Evolutionary conservation across 2,888 invertebrate species (phyloP).

Genomic region (Litoditis marina): DNA sequence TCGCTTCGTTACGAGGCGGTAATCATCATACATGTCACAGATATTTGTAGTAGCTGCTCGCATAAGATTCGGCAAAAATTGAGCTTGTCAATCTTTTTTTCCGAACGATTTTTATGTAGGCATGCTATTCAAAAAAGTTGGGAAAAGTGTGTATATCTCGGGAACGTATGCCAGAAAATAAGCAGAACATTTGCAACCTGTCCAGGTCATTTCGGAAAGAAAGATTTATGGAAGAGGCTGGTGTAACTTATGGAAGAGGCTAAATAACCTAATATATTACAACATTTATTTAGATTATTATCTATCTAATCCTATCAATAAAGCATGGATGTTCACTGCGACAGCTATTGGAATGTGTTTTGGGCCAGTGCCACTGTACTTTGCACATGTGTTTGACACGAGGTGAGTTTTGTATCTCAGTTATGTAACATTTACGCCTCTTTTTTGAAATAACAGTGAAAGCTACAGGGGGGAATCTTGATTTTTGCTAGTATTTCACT

Average conservation of each 20-base stretch:
- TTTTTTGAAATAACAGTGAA: too few species aligned
- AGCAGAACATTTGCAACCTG: too few species aligned
- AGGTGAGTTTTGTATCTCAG: conserved; percentile 1
- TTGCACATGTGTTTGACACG: conserved; percentile 15
- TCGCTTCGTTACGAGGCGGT: too few species aligned
- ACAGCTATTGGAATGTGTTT: conserved; percentile 40
- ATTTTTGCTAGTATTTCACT: neutral
- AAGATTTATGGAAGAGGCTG: too few species aligned
- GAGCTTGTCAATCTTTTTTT: too few species aligned
- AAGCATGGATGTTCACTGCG: conserved; percentile 43
- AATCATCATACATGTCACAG: too few species aligned
- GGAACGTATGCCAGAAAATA: too few species aligned
- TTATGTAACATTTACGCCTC: neutral
- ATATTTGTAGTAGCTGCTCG: too few species aligned
- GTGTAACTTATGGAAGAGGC: neutral
- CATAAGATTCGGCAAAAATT: too few species aligned
- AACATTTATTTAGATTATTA: conserved; percentile 42
- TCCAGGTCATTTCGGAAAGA: too few species aligned
- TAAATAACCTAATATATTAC: too few species aligned
- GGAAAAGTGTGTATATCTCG: neutral
- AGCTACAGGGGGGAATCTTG: neutral
- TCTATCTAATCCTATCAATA: conserved; percentile 25
- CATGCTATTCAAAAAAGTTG: neutral
- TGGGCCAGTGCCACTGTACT: conserved; percentile 35
- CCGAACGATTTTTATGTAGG: too few species aligned